A percentile compares a stretch with the other conserved stretches of the same genome.
Conservation (phyloP, 2,113 vertebrate genomes). For the Corythornis madagascariensis region DNA sequence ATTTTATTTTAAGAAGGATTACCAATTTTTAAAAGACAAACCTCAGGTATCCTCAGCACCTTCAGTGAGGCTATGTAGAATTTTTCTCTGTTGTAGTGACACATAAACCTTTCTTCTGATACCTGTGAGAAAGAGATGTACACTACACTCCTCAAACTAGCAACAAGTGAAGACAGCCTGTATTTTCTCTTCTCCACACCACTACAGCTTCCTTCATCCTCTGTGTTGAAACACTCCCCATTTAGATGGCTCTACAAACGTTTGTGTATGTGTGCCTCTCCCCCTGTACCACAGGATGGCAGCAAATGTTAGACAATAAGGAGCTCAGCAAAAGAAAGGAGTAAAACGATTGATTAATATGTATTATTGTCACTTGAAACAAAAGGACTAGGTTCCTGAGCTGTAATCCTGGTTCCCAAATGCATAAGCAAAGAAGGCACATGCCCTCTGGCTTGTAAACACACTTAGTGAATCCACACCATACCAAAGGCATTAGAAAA, state of each 20-base stretch:
- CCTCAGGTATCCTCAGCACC: neutral
- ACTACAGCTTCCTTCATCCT: neutral
- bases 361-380: neutral
- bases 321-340: neutral
- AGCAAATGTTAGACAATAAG: slow-evolving; percentile 56
- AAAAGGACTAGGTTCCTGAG: neutral
- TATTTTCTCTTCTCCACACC: neutral
- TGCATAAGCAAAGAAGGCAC: neutral
- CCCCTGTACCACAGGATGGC: slow-evolving; percentile 58
- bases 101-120: neutral
- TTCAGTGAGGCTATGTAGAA: neutral
- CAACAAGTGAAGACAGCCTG: neutral
- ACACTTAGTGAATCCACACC: neutral
- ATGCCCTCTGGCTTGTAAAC: neutral
- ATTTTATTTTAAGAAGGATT: neutral
- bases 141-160: neutral
- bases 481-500: neutral
- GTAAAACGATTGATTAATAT: neutral
- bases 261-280: slow-evolving; percentile 23
- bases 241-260: neutral
- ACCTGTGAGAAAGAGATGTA: neutral
- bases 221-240: neutral
- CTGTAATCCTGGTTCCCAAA: neutral
- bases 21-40: neutral
- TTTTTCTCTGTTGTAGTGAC: neutral